A percentile compares a stretch with the other conserved stretches of the same genome.
Evolutionary conservation across 2,888 invertebrate species (phyloP).

Genomic region (Drymonia ruficornis): DNA sequence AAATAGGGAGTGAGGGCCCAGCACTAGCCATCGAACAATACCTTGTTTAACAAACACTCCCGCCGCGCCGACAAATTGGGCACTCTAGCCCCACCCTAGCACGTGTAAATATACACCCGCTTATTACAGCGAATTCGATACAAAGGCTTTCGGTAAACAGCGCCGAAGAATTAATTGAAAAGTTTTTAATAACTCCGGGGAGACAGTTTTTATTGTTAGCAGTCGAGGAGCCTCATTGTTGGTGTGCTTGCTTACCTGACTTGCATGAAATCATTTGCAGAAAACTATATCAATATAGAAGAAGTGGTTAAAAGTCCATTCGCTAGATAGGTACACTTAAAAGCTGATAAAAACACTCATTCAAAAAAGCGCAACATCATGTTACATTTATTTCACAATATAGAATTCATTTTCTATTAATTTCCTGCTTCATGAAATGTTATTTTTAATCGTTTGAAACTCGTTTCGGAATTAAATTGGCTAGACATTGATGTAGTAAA

Average conservation of each 20-base stretch:
- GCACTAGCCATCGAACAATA: constrained; percentile 42
- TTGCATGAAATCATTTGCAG: no score
- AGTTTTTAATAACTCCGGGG: background rate
- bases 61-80: constrained; percentile 54
- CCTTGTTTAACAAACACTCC: constrained; percentile 59
- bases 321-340: background rate
- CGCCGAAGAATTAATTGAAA: background rate
- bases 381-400: background rate
- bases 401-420: constrained; percentile 13
- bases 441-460: constrained; percentile 25
- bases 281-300: no score
- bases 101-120: constrained; percentile 14
- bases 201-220: background rate
- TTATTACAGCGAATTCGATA: constrained; percentile 8
- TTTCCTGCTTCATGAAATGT: constrained; percentile 14
- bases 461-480: constrained; percentile 18
- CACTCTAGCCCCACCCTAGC: constrained; percentile 27
- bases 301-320: no score
- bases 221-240: background rate
- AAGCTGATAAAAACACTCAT: background rate
- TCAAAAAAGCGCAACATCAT: background rate
- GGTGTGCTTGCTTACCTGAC: background rate
- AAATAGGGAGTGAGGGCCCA: constrained; percentile 24
- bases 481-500: constrained; percentile 20
- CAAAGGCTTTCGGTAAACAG: constrained; percentile 2